A percentile compares a stretch with the other conserved stretches of the same genome.
phyloP scores from a whole-genome alignment of 2,888 invertebrate genomes.

The Coelogynopora nodosa region DNA sequence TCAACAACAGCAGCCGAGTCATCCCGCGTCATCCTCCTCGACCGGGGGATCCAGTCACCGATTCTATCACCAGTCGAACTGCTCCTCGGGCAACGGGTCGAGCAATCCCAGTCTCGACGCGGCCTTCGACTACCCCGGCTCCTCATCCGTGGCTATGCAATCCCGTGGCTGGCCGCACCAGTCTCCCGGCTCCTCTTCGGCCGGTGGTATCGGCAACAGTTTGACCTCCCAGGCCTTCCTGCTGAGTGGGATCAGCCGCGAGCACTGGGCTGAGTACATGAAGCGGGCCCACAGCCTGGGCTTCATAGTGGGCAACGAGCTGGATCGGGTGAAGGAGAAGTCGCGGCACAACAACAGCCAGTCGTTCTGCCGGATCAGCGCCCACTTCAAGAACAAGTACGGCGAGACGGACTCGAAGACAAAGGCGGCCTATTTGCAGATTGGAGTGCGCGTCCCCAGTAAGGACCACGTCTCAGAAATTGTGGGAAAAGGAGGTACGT shows the following conservation, averaged over 20 bases:
- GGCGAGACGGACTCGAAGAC: conserved; percentile 38
- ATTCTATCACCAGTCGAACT: neutral
- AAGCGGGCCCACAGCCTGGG: conserved; percentile 33
- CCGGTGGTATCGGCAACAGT: too few relatives aligned
- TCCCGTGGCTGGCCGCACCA: neutral
- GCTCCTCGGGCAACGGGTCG: neutral
- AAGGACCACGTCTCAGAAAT: conserved; percentile 45
- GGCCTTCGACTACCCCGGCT: neutral
- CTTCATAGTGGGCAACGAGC: conserved; percentile 37
- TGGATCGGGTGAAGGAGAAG: conserved; percentile 41
- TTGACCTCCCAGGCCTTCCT: neutral
- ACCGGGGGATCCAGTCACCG: neutral
- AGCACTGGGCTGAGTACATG: neutral
- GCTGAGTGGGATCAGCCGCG: neutral
- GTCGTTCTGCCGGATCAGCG: conserved; percentile 17
- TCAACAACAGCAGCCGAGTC: too few relatives aligned
- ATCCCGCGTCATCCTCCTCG: neutral
- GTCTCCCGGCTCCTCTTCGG: neutral
- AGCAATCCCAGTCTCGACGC: neutral
- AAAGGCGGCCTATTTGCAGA: conserved; percentile 35
- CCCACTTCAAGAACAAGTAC: conserved; percentile 37
- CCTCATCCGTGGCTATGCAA: neutral
- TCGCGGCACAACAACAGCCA: conserved; percentile 37
- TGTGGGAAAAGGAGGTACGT: conserved; percentile 41
- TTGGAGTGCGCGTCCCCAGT: conserved; percentile 39